Base-by-base conservation (phyloP, 2,888 invertebrate genomes). In the Drosophila nigricruria region DNA sequence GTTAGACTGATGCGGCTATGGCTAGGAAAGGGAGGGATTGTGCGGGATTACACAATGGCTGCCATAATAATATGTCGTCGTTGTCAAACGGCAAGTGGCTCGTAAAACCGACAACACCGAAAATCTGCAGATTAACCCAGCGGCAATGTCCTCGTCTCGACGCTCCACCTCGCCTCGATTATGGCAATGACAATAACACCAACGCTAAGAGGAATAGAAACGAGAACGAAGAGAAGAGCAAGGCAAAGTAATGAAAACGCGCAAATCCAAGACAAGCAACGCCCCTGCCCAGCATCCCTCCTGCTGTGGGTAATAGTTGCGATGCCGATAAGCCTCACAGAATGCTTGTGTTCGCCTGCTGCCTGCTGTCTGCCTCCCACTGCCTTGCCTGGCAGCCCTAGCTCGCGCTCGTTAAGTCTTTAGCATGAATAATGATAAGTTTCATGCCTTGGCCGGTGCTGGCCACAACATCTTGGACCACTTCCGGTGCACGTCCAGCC, bases 341-440 rank as follows among this genome's bases (percentile, higher is more conserved):
- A 61, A 65, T 62, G 62, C 61, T 65, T 20, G 30, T 18, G 3
- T 3, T 30, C 14, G 32, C 30, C 49, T 14, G 6, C 49, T 1
- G 30, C 30, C 30, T 4, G n/a, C 47, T 2, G 27, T n/a, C 34
- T 23, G 30, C 45, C 43, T 16, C 40, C 12, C 32, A 8, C 34
- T 23, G 20, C 34, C 40, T n/a, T 23, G n/a, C 70, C 38, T 10
- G 43, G 14, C 43, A 23, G 42, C 58, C 54, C 42, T 53, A 45
- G 61, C 65, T 56, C 70, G 72, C 84, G 87, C 89, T 88, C 87
- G 89, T 88, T 88, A 88, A 84, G 87, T 88, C 87, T 88, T 88
- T 88, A 88, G 82, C 89, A 87, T 88, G 87, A 88, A 88, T 88
- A 88, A 87, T 87, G 84, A 88, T 87, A 88, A 84, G 81, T 79